Conservation (phyloP, 2,113 vertebrate species). For the Peromyscus polionotus region DNA sequence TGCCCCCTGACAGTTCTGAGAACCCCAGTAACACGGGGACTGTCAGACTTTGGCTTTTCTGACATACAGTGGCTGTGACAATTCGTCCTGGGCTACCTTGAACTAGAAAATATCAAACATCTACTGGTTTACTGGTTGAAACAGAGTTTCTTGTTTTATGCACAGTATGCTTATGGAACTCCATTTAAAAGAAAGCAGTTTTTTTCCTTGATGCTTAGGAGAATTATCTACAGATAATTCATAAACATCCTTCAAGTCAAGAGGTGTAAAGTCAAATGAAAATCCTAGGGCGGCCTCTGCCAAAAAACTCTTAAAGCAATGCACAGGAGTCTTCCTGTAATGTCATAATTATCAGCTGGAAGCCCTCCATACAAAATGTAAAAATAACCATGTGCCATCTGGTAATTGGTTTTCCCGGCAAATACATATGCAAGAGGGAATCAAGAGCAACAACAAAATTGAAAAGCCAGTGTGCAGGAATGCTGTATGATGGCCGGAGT, state of each 20-base stretch:
- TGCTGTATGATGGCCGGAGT: slow-evolving; percentile 79
- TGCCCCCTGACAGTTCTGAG: slow-evolving; percentile 79
- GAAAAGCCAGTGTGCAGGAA: slow-evolving; percentile 77
- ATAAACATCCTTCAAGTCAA: slow-evolving; percentile 70
- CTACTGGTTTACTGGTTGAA: slow-evolving; percentile 46
- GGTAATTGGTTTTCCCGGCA: slow-evolving; percentile 83
- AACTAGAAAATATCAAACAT: slow-evolving; percentile 58
- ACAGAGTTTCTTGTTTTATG: slow-evolving; percentile 54
- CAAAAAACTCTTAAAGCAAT: slow-evolving; percentile 84
- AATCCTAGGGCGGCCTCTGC: slow-evolving; percentile 61
- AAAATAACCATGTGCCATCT: slow-evolving; percentile 88
- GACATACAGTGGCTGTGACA: slow-evolving; percentile 48
- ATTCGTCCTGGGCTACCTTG: slow-evolving; percentile 79
- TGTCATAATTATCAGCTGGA: slow-evolving; percentile 88
- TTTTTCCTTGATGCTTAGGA: slow-evolving; percentile 19
- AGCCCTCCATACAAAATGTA: slow-evolving; percentile 84
- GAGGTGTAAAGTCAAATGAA: slow-evolving; percentile 72
- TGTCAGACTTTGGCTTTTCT: slow-evolving; percentile 55
- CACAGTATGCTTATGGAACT: slow-evolving; percentile 58
- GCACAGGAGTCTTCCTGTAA: slow-evolving; percentile 82
- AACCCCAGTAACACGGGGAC: slow-evolving; percentile 73
- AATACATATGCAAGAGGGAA: slow-evolving; percentile 87
- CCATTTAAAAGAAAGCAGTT: slow-evolving; percentile 53
- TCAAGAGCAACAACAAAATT: slow-evolving; percentile 82
- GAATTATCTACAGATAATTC: slow-evolving; percentile 72